A percentile compares a stretch with the other conserved stretches of the same genome.
Evolutionary conservation across 2,888 invertebrate genomes (phyloP).

Genomic region (Masnerella sp.): DNA sequence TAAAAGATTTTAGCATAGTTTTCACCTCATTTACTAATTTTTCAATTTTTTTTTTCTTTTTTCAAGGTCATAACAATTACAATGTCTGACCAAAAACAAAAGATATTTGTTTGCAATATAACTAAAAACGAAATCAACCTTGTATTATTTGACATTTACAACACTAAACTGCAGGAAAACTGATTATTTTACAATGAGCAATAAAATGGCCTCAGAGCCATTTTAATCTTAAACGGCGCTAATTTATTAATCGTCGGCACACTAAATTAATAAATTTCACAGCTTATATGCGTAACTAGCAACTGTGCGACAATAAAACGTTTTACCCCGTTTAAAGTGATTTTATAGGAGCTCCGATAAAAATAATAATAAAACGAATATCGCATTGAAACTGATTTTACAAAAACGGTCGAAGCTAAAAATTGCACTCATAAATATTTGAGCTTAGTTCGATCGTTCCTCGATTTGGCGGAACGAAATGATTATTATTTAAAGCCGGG

Average conservation of each 20-base stretch:
- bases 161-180: too few species aligned
- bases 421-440: constrained; percentile 11
- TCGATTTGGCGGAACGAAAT: neutral
- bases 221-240: too few species aligned
- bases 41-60: too few species aligned
- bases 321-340: neutral
- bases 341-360: constrained; percentile 5
- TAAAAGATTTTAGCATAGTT: too few species aligned
- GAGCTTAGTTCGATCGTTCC: neutral
- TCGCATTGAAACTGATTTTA: neutral
- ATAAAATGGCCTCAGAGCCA: too few species aligned
- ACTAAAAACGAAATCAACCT: too few species aligned
- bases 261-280: neutral
- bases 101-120: too few species aligned
- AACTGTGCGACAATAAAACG: neutral
- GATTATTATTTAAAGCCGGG: neutral
- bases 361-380: neutral
- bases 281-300: neutral
- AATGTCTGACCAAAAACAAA: too few species aligned
- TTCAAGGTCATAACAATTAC: too few species aligned
- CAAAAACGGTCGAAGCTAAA: neutral
- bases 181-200: too few species aligned
- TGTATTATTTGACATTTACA: too few species aligned
- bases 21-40: too few species aligned
- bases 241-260: neutral